phyloP scores from a whole-genome alignment of 2,113 vertebrate species.

The Eretmochelys imbricata region DNA sequence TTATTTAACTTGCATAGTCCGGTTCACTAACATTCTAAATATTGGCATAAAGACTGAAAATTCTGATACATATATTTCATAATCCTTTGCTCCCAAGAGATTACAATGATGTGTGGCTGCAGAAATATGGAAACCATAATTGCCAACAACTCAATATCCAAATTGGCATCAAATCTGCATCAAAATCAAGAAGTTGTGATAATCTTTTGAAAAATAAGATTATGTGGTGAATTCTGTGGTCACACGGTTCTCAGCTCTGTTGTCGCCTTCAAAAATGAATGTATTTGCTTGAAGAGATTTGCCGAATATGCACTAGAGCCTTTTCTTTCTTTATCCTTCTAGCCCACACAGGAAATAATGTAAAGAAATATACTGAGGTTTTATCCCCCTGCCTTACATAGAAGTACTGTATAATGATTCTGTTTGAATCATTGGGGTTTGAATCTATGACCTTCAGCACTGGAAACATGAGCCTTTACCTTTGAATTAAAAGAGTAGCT shows the following conservation, averaged over 20 bases:
- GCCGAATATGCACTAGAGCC: background rate
- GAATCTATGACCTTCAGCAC: background rate
- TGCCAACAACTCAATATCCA: background rate
- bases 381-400: background rate
- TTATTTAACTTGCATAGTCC: background rate
- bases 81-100: rapidly evolving
- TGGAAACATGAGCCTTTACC: background rate
- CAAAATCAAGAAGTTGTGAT: background rate
- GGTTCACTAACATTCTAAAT: background rate
- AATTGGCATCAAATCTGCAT: background rate
- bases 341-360: background rate
- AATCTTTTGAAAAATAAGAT: background rate
- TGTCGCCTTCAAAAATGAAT: background rate
- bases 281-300: background rate
- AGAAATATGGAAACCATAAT: background rate
- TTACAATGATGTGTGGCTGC: background rate
- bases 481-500: background rate
- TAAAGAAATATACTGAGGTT: background rate
- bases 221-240: background rate
- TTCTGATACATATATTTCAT: background rate
- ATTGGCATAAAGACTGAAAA: background rate
- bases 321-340: background rate
- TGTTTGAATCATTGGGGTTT: background rate
- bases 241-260: background rate
- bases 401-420: too few relatives aligned